Conservation (phyloP, 2,113 vertebrate genomes). For the Caranx ignobilis region DNA sequence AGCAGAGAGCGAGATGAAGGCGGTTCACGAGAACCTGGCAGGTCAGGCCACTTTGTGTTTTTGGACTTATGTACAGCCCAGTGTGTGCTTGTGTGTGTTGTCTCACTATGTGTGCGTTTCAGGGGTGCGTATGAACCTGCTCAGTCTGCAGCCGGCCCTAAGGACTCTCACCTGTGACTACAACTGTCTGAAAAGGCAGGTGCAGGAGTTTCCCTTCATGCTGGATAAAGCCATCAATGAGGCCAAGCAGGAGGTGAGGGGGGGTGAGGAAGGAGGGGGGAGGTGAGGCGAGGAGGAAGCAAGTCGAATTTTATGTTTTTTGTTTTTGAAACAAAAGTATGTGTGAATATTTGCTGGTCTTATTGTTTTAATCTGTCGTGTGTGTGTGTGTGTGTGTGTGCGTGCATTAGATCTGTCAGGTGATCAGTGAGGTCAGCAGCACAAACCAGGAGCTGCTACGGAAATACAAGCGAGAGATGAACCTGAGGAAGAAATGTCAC, state of each 20-base stretch:
- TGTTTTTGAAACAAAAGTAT: too few species aligned
- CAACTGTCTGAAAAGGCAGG: slow-evolving; percentile 94
- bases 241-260: slow-evolving; percentile 89
- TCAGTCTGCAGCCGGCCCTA: slow-evolving; percentile 93
- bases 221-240: slow-evolving; percentile 90
- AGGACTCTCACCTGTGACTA: slow-evolving; percentile 94
- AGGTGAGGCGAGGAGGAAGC: too few species aligned
- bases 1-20: slow-evolving; percentile 96
- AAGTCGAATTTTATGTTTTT: too few species aligned
- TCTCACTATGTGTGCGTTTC: slow-evolving; percentile 2
- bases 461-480: slow-evolving; percentile 95
- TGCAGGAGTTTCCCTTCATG: slow-evolving; percentile 93
- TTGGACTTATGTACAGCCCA: too few species aligned
- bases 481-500: slow-evolving; percentile 97
- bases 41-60: slow-evolving; percentile 78
- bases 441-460: slow-evolving; percentile 93
- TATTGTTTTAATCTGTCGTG: too few species aligned
- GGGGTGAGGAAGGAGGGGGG: too few species aligned
- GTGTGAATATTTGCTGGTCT: too few species aligned
- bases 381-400: slow-evolving; percentile 3
- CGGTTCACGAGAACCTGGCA: slow-evolving; percentile 96
- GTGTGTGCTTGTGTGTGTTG: background rate
- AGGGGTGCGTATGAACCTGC: slow-evolving; percentile 94
- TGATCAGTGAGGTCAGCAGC: slow-evolving; percentile 91
- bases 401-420: slow-evolving; percentile 89